Evolutionary conservation across 2,797 vertebrate species (phyloP).

Genomic region (Hippoglossus hippoglossus): DNA sequence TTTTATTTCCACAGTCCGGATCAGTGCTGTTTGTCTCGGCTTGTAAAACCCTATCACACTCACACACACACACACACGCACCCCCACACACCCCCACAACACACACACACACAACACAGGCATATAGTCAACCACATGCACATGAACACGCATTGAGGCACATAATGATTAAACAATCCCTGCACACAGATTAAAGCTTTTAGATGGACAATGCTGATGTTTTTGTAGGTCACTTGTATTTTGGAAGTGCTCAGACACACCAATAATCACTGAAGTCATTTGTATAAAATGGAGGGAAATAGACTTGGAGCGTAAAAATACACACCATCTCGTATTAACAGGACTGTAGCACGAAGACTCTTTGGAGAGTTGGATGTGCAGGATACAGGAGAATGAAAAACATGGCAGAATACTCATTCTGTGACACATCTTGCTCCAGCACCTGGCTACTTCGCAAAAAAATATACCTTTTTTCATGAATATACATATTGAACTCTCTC

Average conservation of each 20-base stretch:
- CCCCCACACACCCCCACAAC: slow-evolving; percentile 5
- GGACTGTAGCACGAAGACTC: too few relatives aligned
- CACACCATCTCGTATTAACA: too few relatives aligned
- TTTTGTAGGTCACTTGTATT: slow-evolving; percentile 1
- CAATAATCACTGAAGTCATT: background rate
- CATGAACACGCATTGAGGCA: slow-evolving; percentile 21
- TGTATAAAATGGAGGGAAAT: too few relatives aligned
- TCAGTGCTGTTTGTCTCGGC: slow-evolving; percentile 54
- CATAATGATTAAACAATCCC: slow-evolving; percentile 12
- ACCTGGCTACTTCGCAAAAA: too few relatives aligned
- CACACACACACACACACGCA: slow-evolving; percentile 9
- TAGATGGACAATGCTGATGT: slow-evolving; percentile 7
- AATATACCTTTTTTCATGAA: too few relatives aligned
- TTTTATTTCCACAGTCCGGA: slow-evolving; percentile 59
- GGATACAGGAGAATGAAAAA: background rate
- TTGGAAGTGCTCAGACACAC: background rate
- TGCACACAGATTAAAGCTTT: slow-evolving; percentile 49
- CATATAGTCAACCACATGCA: slow-evolving; percentile 14
- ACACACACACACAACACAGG: background rate
- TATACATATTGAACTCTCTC: too few relatives aligned
- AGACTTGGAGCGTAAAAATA: too few relatives aligned
- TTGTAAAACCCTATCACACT: slow-evolving; percentile 38
- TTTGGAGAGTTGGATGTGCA: too few relatives aligned
- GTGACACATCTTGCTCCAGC: too few relatives aligned
- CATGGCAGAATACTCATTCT: background rate